Percentiles rank a stretch among this genome's conserved stretches.
Conservation (phyloP, 2,888 invertebrate species). For the Dusona sp. region DNA sequence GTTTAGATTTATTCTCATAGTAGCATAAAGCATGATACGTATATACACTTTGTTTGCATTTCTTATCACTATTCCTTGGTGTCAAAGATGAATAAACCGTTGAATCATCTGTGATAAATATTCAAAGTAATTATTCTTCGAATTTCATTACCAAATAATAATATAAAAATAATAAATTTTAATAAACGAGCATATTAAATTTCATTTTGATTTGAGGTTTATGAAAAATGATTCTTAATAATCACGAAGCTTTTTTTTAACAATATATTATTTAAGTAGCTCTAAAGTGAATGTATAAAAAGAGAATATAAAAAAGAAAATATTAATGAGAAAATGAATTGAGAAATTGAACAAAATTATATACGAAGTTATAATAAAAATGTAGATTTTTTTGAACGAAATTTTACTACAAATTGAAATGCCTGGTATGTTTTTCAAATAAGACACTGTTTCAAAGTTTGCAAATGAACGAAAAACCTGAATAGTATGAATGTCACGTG, state of each 20-base stretch:
- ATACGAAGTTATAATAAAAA: not conserved
- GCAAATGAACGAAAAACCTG: not conserved
- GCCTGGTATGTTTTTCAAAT: not conserved
- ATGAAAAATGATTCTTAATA: too few relatives aligned
- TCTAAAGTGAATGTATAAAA: too few relatives aligned
- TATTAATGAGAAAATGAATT: not conserved
- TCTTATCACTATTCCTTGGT: not conserved
- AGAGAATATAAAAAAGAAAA: not conserved
- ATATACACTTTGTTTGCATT: not conserved
- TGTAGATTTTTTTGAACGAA: not conserved
- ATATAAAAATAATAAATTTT: too few relatives aligned
- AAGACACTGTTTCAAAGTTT: not conserved
- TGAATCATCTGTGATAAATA: too few relatives aligned
- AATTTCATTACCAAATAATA: not conserved
- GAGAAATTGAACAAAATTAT: not conserved
- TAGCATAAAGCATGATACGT: not conserved
- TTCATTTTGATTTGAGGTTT: too few relatives aligned
- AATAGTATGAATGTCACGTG: not conserved
- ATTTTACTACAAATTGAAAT: not conserved
- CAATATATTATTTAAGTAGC: too few relatives aligned
- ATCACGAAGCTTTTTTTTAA: too few relatives aligned
- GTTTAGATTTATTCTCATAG: conserved; percentile 4
- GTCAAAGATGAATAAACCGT: not conserved
- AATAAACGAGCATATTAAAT: too few relatives aligned
- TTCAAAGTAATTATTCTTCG: not conserved